Percentiles rank a stretch among this genome's conserved stretches.
These are phyloP conservation scores for Drosophila cognata DNA, from an alignment of 2,888 invertebrate genomes.

Conservation along the genomic window DNA sequence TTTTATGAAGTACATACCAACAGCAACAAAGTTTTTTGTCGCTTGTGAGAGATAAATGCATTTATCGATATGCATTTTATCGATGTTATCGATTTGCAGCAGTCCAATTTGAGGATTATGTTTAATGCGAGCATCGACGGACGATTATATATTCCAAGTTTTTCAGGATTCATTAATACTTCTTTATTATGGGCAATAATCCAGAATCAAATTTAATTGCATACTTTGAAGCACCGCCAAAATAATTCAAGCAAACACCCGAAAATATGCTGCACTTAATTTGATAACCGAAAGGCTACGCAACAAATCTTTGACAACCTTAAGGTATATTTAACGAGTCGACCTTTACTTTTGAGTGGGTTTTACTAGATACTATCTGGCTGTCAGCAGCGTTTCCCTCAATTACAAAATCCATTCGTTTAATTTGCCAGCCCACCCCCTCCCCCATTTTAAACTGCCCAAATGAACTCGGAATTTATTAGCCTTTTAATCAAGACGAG, in stretches of 20 bases:
- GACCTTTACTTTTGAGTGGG: not conserved
- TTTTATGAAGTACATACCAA: not conserved
- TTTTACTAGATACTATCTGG: not conserved
- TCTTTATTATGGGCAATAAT: not conserved
- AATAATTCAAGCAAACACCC: not conserved
- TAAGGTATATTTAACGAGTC: not conserved
- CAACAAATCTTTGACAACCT: not conserved
- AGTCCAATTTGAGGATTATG: not conserved
- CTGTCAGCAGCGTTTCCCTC: not conserved
- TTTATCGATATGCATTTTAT: not conserved
- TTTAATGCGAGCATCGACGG: not conserved
- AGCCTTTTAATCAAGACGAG: slow-evolving; percentile 7
- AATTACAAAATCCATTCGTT: not conserved
- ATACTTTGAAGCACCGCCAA: not conserved
- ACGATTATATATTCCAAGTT: not conserved
- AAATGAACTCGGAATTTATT: slow-evolving; percentile 15
- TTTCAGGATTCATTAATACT: not conserved
- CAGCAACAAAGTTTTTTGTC: not conserved
- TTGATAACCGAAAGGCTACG: not conserved
- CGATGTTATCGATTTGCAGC: not conserved
- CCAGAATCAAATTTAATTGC: not conserved
- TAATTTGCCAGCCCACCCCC: not conserved
- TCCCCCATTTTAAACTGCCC: not conserved
- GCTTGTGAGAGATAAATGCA: not conserved
- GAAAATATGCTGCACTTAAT: not conserved